Evolutionary conservation across 2,888 invertebrate genomes (phyloP), one percentile per base, ranked within the genome.

Genomic region (Sceliomorpha sp.): DNA sequence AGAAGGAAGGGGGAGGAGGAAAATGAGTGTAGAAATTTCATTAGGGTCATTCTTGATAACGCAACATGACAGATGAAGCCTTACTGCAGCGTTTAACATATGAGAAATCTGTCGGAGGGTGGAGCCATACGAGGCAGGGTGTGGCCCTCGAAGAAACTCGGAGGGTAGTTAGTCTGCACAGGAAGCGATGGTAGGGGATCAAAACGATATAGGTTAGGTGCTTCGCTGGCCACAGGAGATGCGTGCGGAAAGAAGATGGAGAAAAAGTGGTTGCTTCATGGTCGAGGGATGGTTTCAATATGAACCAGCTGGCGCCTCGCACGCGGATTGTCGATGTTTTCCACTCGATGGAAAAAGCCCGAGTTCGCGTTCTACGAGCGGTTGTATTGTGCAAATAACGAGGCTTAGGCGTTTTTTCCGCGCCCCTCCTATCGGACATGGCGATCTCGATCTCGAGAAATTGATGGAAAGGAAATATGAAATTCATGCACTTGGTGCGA

Each of bases 241-340:
- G 9, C 20, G 36, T 10, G 64, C 44, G 44, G 26, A 26, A 58
- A 24, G 27, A 4, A 31, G 64, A 64, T 13, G 45, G 56, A 55
- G 14, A 50, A 63, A 72, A 64, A 53, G 68, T 42, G 72, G 68
- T 66, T 70, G 70, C 53, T 58, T 66, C 53, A 27, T 15, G 15
- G 44, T 31, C 69, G 63, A 64, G 75, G 83, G 77, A 81, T 80
- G 75, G 76, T 81, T 84, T 83, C 84, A 84, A 84, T 84, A 84
- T 82, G 75, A 82, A 69, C 78, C 84, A 84, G 82, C 82, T 83
- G 84, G 78, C 80, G 80, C 81, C 80, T 84, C 82, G 73, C 84
- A 84, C 83, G 83, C 66, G 76, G 82, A 84, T 84, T 79, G 80
- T 81, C 74, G 62, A 59, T 47, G 53, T 58, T 67, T 67, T 60